Conservation (phyloP, 2,797 vertebrate species). For the Allobates femoralis region DNA sequence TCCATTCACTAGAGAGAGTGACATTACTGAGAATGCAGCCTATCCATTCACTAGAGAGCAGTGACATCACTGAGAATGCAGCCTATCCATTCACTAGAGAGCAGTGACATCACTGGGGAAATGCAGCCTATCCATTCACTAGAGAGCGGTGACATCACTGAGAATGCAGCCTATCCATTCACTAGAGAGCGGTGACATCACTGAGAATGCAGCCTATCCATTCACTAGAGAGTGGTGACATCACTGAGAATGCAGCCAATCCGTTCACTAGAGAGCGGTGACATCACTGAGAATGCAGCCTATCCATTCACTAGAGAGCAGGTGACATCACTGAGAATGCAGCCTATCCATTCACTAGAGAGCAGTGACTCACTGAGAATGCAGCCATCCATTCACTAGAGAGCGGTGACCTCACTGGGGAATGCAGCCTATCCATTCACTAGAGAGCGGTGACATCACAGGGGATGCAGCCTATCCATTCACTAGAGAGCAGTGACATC, state of each 20-base stretch:
- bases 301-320: neutral
- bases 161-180: neutral
- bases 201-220: neutral
- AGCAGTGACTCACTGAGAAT: neutral
- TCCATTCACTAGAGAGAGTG: neutral
- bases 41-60: neutral
- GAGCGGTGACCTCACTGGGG: too few species aligned
- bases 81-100: neutral
- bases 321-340: conserved; percentile 4
- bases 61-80: conserved; percentile 4
- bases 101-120: neutral
- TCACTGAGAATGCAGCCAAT: neutral
- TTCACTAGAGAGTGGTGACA: neutral
- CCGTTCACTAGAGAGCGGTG: neutral
- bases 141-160: too few species aligned
- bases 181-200: neutral
- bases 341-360: neutral
- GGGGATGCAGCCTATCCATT: neutral
- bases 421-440: neutral
- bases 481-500: neutral
- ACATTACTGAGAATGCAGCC: neutral
- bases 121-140: neutral
- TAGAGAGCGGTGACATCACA: neutral
- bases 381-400: neutral
- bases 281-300: neutral